Evolutionary conservation across 2,888 invertebrate genomes (phyloP), one percentile per base, ranked within the genome.

Genomic region (Cantharis nigra): DNA sequence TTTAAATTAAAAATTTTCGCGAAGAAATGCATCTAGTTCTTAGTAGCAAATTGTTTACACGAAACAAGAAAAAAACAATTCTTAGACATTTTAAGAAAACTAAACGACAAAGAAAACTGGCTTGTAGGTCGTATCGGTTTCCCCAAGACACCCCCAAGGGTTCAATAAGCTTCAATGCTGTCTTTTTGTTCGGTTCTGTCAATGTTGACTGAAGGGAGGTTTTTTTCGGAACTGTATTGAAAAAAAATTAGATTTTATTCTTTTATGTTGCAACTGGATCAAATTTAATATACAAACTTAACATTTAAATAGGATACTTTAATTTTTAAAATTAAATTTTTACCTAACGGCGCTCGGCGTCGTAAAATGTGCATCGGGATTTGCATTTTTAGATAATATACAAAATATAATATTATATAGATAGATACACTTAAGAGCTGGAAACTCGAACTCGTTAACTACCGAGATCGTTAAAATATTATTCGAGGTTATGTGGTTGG

Each of bases 121-220:
- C 78, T 72, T 74, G 72, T 71, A 72, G 80, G 80, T 80, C 78
- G 80, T 81, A 81, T 80, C 80, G 81, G 81, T 82, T 81, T 82
- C 78, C 71, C 76, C 74, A 69, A 80, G 82, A 79, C 80, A 79
- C 79, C 74, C 82, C 81, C 80, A 76, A 79, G 81, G 80, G 81
- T 73, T 77, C 78, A 81, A 82, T 82, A 82, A 82, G 72, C 78
- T 69, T 74, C 63, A 64, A 75, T 76, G 78, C 75, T 74, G 74
- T 78, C 76, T 78, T 78, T 76, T 75, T 74, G 72, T 73, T 76
- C 71, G 72, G 74, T 76, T 74, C 65, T 79, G 82, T 82, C 82
- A 83, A 83, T 83, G 82, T 83, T 83, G 80, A 81, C 83, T 77
- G 72, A 74, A 76, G 76, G 62, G 64, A 69, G 28, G 71, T 64